These are phyloP conservation scores for Malachius bipustulatus DNA, from an alignment of 2,888 invertebrate species.

Conservation along the genomic window DNA sequence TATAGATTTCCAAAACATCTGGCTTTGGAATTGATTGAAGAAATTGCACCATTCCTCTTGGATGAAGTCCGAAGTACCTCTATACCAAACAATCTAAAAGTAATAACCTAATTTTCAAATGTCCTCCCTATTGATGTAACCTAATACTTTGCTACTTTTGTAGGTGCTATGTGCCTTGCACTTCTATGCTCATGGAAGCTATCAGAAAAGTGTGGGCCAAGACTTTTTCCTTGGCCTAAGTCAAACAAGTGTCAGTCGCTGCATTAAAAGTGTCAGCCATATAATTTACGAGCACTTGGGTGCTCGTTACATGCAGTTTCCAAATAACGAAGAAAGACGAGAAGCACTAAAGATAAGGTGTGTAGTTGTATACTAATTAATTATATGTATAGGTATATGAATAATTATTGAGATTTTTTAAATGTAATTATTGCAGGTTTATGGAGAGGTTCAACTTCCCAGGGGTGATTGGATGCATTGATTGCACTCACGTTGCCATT, in stretches of 20 bases:
- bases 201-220: background rate
- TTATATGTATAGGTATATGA: no score
- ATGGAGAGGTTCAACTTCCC: background rate
- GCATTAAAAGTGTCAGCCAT: background rate
- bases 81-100: no score
- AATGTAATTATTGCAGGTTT: background rate
- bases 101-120: no score
- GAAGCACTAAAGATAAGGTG: background rate
- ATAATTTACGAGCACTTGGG: background rate
- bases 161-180: background rate
- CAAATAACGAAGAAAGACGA: background rate
- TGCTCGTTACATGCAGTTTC: slow-evolving; percentile 1
- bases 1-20: no score
- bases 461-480: slow-evolving; percentile 15
- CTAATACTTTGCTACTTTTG: no score
- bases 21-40: no score
- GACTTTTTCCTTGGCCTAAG: background rate
- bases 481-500: slow-evolving; percentile 20
- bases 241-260: background rate
- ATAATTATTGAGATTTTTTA: no score
- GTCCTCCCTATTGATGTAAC: no score
- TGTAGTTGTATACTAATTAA: no score
- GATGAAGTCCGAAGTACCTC: no score
- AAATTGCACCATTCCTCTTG: no score
- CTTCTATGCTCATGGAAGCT: slow-evolving; percentile 1